Conservation (phyloP, 2,797 vertebrate genomes). For the Sebastes kiyomatsui region DNA sequence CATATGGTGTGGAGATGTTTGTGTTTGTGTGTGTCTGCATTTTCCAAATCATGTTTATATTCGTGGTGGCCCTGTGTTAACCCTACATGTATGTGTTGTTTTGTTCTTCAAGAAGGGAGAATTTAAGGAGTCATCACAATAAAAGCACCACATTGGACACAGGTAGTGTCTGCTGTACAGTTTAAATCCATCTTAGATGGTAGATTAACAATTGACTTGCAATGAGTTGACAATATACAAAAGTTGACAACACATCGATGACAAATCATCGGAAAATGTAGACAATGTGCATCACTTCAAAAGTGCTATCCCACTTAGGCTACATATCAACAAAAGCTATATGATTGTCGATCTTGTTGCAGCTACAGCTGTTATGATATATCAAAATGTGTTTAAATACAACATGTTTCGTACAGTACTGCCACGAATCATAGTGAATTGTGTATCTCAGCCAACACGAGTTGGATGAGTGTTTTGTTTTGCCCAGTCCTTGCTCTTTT, state of each 20-base stretch:
- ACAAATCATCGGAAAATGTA: neutral
- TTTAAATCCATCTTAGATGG: neutral
- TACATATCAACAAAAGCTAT: neutral
- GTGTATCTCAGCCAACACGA: neutral
- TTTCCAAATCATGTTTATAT: constrained; percentile 61
- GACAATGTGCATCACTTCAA: neutral
- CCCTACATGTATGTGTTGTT: constrained; percentile 20
- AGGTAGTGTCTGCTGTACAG: neutral
- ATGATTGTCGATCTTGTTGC: neutral
- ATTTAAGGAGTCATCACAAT: constrained; percentile 16
- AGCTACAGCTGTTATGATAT: neutral
- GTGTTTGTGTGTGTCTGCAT: constrained; percentile 50
- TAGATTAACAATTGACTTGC: neutral
- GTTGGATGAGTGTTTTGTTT: constrained; percentile 12
- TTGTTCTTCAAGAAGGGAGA: constrained; percentile 1
- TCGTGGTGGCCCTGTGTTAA: constrained; percentile 17
- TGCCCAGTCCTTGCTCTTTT: neutral
- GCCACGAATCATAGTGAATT: neutral
- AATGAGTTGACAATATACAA: neutral
- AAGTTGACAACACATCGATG: neutral
- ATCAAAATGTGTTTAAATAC: constrained; percentile 4
- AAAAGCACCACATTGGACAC: neutral
- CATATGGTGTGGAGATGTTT: constrained; percentile 71
- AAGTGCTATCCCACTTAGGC: neutral
- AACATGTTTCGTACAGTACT: constrained; percentile 5